Percentiles rank a stretch among this genome's conserved stretches.
phyloP scores from a whole-genome alignment of 2,888 invertebrate species.

The Gymnosoma rotundatum region DNA sequence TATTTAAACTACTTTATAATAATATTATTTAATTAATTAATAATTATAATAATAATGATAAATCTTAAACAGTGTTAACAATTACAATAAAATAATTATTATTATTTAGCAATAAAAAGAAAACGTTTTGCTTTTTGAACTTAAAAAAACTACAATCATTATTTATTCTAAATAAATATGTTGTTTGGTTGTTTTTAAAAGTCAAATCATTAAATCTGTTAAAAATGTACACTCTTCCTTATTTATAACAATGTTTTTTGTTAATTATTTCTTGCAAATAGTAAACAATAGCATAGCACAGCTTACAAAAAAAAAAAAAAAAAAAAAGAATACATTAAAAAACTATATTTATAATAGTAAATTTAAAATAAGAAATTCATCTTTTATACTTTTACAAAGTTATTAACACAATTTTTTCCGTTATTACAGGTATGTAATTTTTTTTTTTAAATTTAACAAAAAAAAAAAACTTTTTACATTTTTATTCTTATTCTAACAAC shows the following conservation, averaged over 20 bases:
- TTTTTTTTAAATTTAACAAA: slow-evolving; percentile 29
- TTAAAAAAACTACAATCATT: slow-evolving; percentile 75
- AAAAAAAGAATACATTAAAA: too few relatives aligned
- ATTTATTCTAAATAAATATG: not conserved
- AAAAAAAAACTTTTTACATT: slow-evolving; percentile 36
- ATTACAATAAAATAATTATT: slow-evolving; percentile 64
- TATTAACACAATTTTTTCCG: slow-evolving; percentile 60
- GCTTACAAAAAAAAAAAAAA: slow-evolving; percentile 56
- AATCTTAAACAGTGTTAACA: slow-evolving; percentile 68
- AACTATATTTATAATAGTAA: slow-evolving; percentile 39
- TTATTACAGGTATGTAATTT: slow-evolving; percentile 51
- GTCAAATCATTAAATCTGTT: slow-evolving; percentile 41
- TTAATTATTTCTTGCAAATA: slow-evolving; percentile 58
- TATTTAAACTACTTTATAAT: slow-evolving; percentile 65
- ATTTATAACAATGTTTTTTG: slow-evolving; percentile 38
- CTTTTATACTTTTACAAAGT: slow-evolving; percentile 61
- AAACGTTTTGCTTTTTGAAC: slow-evolving; percentile 60
- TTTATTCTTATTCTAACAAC: slow-evolving; percentile 44
- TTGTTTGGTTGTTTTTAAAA: slow-evolving; percentile 38
- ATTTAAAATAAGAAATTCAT: slow-evolving; percentile 46
- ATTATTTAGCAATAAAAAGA: slow-evolving; percentile 46
- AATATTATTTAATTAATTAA: not conserved
- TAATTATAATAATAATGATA: slow-evolving; percentile 57
- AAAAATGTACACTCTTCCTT: slow-evolving; percentile 55
- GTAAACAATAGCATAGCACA: slow-evolving; percentile 68